Conservation (phyloP, 2,113 vertebrate species). For the Prunella fulvescens region DNA sequence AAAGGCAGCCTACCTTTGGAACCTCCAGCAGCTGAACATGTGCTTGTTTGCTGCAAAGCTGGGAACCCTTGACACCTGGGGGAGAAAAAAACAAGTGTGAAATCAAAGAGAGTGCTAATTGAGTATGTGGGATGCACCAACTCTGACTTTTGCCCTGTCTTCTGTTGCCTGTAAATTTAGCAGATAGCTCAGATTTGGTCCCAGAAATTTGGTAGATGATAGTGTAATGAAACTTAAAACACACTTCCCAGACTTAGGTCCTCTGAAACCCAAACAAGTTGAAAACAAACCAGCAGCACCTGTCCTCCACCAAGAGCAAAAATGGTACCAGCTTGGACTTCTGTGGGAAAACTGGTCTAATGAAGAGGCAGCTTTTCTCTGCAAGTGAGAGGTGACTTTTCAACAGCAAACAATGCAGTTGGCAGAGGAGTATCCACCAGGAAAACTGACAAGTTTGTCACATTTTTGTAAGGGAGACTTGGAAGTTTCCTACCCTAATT, state of each 20-base stretch:
- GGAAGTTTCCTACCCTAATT: background rate
- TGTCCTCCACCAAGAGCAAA: background rate
- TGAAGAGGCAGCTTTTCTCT: background rate
- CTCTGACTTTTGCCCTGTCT: background rate
- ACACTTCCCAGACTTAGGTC: background rate
- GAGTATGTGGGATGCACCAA: background rate
- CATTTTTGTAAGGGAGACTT: background rate
- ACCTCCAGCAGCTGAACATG: background rate
- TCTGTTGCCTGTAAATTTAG: background rate
- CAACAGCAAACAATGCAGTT: background rate
- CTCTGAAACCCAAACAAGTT: accelerated
- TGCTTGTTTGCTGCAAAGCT: background rate
- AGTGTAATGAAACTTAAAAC: background rate
- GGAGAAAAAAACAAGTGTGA: background rate
- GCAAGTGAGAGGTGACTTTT: background rate
- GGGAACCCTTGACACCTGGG: background rate
- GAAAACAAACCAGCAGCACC: background rate
- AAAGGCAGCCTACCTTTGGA: background rate
- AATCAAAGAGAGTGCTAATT: background rate
- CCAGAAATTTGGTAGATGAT: background rate
- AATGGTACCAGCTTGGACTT: background rate
- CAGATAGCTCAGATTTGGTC: background rate
- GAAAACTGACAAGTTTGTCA: background rate
- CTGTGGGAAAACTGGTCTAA: background rate
- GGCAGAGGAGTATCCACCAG: background rate